Conservation (phyloP, 2,888 invertebrate species). For the Eupithecia abbreviata region DNA sequence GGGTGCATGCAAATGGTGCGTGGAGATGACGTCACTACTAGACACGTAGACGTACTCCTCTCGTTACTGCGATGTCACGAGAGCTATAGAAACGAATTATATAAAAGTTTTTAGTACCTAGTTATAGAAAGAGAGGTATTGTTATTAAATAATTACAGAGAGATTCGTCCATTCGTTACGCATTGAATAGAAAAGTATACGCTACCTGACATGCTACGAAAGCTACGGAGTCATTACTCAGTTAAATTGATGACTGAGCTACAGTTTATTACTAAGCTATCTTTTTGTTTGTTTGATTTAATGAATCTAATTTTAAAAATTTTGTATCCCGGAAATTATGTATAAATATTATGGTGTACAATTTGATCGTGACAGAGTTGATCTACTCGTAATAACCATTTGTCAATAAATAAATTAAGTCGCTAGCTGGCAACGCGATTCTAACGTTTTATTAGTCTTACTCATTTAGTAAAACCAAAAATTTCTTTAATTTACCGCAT, state of each 20-base stretch:
- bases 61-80: constrained; percentile 59
- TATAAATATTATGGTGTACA: not conserved
- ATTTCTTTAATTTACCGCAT: constrained; percentile 77
- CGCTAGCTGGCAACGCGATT: constrained; percentile 45
- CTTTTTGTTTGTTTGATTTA: not conserved
- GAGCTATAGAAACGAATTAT: constrained; percentile 53
- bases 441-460: constrained; percentile 53
- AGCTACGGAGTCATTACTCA: not conserved
- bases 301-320: not conserved
- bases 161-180: not conserved
- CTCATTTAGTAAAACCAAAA: constrained; percentile 68
- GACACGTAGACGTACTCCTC: constrained; percentile 52
- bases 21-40: constrained; percentile 69
- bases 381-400: not conserved
- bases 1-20: constrained; percentile 81
- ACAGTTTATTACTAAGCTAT: not conserved
- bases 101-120: not conserved
- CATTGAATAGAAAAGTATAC: not conserved
- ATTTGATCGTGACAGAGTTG: not conserved
- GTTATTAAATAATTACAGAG: not conserved
- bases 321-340: not conserved
- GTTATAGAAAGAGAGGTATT: not conserved
- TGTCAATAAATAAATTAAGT: not conserved
- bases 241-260: not conserved
- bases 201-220: not conserved